Base-by-base conservation (phyloP, 2,888 invertebrate species). In the Caenorhabditis zanzibari region DNA sequence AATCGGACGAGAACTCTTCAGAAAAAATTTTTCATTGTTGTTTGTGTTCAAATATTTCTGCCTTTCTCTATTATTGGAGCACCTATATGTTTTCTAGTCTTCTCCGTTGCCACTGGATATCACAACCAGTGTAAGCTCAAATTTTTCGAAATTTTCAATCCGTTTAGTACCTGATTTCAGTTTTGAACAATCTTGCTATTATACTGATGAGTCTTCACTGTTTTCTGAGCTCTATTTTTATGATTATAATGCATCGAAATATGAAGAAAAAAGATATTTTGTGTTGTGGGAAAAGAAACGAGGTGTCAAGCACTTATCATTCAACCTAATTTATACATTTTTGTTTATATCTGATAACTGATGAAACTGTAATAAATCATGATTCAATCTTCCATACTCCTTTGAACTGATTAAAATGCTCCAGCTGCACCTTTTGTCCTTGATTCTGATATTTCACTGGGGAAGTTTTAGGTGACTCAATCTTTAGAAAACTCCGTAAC, bases 381-480 rank as follows among this genome's bases (percentile, higher is more conserved):
- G 26, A 22, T 12, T 54, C 68, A 2, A 76, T 68, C 28, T 38
- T 76, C 68, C 76, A 76, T 7, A 59, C 35, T 16, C 26, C 58
- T 38, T 41, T 59, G n/a, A 76, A 52, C 49, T 76, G 76, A 61
- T 76, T 47, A 22, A 76, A 76, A 41, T 76, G 76, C 2, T 76
- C 76, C 24, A 52, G 12, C n/a, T 76, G 76, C 1, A 41, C 5
- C 44, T 61, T 49, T 1, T 47, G 35, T 7, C 38, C 16, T 58
- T 26, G 22, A 28, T n/a, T 47, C 24, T 47, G 32, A 28, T 58
- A 44, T 32, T 19, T 32, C 4, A 56, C 58, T 12, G 35, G 22
- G 4, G 64, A 47, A 32, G 16, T 47, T 38, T 32, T 14, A 1
- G 19, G n/a, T 1, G 66, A 49, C 24, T 75, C 66, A 7, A 76